phyloP scores from a whole-genome alignment of 2,888 invertebrate genomes.

The Caenorhabditis sp. region DNA sequence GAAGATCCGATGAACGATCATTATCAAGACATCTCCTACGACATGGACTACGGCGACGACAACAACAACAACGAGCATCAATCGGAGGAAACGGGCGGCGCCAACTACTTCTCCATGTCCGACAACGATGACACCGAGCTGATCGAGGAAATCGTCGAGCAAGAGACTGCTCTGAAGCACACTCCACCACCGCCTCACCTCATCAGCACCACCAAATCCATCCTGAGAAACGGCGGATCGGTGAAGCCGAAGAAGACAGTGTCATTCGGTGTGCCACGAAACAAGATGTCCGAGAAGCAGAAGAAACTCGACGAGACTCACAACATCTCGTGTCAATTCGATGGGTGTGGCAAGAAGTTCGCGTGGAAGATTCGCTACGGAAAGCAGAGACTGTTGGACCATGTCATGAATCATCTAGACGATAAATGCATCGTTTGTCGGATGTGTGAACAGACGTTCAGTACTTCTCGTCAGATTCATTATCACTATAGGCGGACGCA shows the following conservation, averaged over 20 bases:
- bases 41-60: conserved; percentile 7
- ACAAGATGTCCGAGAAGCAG: conserved; percentile 3
- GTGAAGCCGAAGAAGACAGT: conserved; percentile 20
- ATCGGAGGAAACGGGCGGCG: background rate
- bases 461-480: conserved; percentile 32
- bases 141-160: background rate
- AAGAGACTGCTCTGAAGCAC: background rate
- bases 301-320: conserved; percentile 6
- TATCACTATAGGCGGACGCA: conserved; percentile 38
- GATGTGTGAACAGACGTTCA: conserved; percentile 7
- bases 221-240: background rate
- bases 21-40: background rate
- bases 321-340: conserved; percentile 16
- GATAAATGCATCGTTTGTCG: conserved; percentile 27
- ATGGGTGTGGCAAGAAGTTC: conserved; percentile 24
- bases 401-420: conserved; percentile 22
- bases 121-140: conserved; percentile 1
- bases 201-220: conserved; percentile 17
- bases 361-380: conserved; percentile 51
- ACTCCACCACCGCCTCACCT: conserved; percentile 34
- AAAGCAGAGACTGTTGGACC: conserved; percentile 55
- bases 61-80: background rate
- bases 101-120: background rate
- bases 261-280: conserved; percentile 23
- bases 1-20: background rate